phyloP scores from a whole-genome alignment of 2,113 vertebrate species.

The Aramus guarauna region DNA sequence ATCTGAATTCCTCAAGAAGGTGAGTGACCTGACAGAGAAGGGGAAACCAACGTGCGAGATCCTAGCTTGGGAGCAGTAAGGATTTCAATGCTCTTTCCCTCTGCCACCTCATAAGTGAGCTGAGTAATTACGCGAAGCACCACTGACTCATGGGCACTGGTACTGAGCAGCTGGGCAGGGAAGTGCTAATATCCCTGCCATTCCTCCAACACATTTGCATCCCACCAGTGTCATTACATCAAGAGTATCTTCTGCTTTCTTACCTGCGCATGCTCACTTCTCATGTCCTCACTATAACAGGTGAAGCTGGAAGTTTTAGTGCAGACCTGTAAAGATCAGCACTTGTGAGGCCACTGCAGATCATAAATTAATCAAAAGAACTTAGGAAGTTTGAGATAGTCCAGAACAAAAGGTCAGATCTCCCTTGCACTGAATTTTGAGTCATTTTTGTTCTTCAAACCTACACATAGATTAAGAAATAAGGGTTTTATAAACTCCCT shows the following conservation, averaged over 20 bases:
- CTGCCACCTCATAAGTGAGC: background rate
- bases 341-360: background rate
- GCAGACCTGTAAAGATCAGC: background rate
- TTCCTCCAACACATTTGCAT: background rate
- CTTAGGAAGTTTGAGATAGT: background rate
- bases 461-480: background rate
- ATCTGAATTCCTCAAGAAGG: background rate
- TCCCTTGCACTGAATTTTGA: background rate
- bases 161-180: background rate
- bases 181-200: background rate
- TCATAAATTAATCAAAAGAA: background rate
- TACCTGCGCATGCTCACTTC: background rate
- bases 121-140: background rate
- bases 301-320: background rate
- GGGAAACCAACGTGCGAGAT: background rate
- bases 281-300: background rate
- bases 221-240: background rate
- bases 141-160: fast-evolving
- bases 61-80: background rate
- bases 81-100: background rate
- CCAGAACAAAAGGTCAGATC: background rate
- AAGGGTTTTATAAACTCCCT: background rate
- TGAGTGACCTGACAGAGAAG: background rate
- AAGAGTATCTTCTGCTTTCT: background rate
- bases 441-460: background rate